These are phyloP conservation scores for Oscheius sp. DNA, from an alignment of 2,888 invertebrate species.

Conservation along the genomic window DNA sequence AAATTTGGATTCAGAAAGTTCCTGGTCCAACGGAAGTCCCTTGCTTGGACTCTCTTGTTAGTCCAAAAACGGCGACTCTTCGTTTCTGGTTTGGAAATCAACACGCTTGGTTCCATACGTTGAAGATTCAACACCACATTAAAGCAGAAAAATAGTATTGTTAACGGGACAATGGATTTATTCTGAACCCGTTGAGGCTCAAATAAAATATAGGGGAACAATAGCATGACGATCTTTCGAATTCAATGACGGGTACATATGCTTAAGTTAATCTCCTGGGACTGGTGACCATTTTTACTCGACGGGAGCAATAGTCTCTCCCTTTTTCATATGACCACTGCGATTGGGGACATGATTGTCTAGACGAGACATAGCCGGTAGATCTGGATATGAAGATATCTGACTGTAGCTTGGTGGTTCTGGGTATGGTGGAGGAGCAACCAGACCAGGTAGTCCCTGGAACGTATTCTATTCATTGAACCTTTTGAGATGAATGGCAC, in stretches of 20 bases:
- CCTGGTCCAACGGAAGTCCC: constrained; percentile 68
- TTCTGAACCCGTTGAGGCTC: constrained; percentile 10
- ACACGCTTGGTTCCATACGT: constrained; percentile 67
- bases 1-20: constrained; percentile 59
- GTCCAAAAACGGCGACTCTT: constrained; percentile 38
- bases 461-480: too few species aligned
- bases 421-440: constrained; percentile 52
- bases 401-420: constrained; percentile 51
- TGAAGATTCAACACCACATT: constrained; percentile 45
- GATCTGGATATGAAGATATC: constrained; percentile 41
- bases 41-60: constrained; percentile 46
- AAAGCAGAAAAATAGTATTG: neutral
- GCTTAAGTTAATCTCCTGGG: too few species aligned
- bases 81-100: constrained; percentile 67
- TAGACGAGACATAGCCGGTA: constrained; percentile 38
- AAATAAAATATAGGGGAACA: neutral
- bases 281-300: too few species aligned
- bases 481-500: neutral
- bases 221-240: neutral
- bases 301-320: constrained; percentile 43
- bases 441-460: constrained; percentile 49
- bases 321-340: constrained; percentile 9
- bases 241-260: neutral
- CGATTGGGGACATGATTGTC: constrained; percentile 21
- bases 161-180: constrained; percentile 1